Evolutionary conservation across 2,888 invertebrate genomes (phyloP), one percentile per base, ranked within the genome.

Genomic region (Choristoneura rosaceana): DNA sequence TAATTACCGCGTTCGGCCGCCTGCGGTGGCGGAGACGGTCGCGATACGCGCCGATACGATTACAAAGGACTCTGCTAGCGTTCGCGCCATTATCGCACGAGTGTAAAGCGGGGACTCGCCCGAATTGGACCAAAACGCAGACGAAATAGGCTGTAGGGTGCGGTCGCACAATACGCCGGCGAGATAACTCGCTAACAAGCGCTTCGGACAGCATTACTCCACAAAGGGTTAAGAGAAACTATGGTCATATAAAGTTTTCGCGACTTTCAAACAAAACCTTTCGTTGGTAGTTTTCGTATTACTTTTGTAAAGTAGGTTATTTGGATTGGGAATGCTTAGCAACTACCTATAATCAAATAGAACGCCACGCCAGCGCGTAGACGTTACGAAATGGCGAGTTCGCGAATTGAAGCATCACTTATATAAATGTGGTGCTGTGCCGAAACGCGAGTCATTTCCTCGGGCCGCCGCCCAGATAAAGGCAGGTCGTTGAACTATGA

Each of bases 401-500:
- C 55, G 65, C 55, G 17, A 55, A 66, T 55, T 43, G 65, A 66
- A 45, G 55, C 17, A 14, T 17, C 52, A 65, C 41, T 66, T 66
- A 66, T 43, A 66, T 66, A 55, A 52, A 43, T 52, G 41, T 41
- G 45, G 45, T 62, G 45, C 45, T 62, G 62, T 12, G 45, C 62
- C 62, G 45, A 62, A 62, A 62, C 25, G 25, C 25, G 45, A 43
- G 17, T 12, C 45, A 43, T 43, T 62, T 62, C 62, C 62, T 45
- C 43, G 45, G 14, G 41, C 43, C 50, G 8, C 25, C 64, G 41
- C 17, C 65, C 43, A 55, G 65, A 66, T 66, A 66, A 41, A 66
- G 38, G 38, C 65, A 33, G 62, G 43, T 52, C 55, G 43, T 33
- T 62, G 52, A 55, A n/a, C 69, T 15, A 38, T 12, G 25, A 64